Conservation (phyloP, 2,797 vertebrate genomes). For the Sebastes cheni region DNA sequence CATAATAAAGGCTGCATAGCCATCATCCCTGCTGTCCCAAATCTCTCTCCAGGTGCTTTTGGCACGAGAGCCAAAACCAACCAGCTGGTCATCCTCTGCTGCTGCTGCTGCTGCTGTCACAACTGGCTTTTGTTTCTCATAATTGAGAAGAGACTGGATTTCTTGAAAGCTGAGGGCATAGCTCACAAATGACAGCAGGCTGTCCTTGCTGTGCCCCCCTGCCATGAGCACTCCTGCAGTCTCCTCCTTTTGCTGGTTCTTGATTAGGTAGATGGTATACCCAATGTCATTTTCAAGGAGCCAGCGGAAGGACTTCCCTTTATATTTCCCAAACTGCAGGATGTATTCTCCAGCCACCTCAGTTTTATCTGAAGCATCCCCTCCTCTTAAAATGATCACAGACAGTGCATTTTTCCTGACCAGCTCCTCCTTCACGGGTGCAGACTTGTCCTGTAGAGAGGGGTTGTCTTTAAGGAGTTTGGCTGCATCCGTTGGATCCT, state of each 20-base stretch:
- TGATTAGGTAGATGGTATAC: neutral
- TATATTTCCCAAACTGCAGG: neutral
- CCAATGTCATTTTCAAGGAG: neutral
- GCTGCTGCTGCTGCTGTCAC: neutral
- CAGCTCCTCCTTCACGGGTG: neutral
- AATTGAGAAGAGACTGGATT: neutral
- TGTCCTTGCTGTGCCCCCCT: neutral
- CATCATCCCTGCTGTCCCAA: neutral
- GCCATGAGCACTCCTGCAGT: neutral
- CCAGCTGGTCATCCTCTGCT: neutral
- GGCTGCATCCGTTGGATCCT: neutral
- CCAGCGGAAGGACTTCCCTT: neutral
- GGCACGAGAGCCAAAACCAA: neutral
- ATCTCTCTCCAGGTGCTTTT: neutral
- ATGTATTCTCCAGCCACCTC: neutral
- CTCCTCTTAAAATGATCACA: neutral
- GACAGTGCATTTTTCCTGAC: neutral
- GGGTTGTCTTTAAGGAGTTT: neutral
- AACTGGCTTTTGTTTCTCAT: neutral
- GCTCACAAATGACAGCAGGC: neutral
- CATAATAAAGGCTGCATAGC: neutral
- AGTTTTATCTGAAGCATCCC: neutral
- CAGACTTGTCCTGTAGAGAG: neutral
- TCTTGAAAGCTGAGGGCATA: neutral
- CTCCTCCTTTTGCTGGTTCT: neutral